A percentile compares a stretch with the other conserved stretches of the same genome.
phyloP scores from a whole-genome alignment of 2,888 invertebrate species.

The Orthonychiurus folsomi region DNA sequence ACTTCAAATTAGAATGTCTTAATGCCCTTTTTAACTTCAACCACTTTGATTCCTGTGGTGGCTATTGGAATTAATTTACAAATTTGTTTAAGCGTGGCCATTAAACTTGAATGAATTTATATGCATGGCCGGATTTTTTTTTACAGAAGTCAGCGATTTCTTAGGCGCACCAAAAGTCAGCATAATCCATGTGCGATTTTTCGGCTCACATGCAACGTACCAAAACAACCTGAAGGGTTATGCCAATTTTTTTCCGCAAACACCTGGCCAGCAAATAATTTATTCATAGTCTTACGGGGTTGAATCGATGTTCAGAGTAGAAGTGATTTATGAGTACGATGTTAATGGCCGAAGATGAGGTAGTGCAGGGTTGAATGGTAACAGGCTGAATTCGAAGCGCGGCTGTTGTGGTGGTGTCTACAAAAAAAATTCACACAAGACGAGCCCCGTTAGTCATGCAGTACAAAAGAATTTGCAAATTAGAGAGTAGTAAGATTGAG shows the following conservation, averaged over 20 bases:
- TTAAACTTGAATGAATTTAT: no score
- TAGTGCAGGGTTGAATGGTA: no score
- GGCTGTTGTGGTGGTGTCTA: not conserved
- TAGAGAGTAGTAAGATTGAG: not conserved
- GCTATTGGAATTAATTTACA: not conserved
- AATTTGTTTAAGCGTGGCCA: no score
- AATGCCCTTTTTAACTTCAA: no score
- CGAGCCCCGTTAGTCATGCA: not conserved
- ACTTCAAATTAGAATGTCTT: not conserved
- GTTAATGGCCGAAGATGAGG: not conserved
- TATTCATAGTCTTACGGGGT: conserved; percentile 3
- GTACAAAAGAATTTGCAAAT: not conserved
- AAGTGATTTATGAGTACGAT: conserved; percentile 1
- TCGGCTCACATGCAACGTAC: no score
- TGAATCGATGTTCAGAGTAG: conserved; percentile 8
- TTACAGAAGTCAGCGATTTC: not conserved
- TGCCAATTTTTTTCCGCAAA: no score
- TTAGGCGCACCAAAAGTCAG: not conserved
- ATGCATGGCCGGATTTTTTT: no score
- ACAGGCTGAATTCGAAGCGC: no score
- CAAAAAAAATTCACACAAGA: not conserved
- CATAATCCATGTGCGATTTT: no score
- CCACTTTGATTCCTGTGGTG: no score
- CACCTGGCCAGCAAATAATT: no score
- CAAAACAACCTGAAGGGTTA: no score